Conservation (phyloP, 2,888 invertebrate genomes). For the Petrophora chlorosata region DNA sequence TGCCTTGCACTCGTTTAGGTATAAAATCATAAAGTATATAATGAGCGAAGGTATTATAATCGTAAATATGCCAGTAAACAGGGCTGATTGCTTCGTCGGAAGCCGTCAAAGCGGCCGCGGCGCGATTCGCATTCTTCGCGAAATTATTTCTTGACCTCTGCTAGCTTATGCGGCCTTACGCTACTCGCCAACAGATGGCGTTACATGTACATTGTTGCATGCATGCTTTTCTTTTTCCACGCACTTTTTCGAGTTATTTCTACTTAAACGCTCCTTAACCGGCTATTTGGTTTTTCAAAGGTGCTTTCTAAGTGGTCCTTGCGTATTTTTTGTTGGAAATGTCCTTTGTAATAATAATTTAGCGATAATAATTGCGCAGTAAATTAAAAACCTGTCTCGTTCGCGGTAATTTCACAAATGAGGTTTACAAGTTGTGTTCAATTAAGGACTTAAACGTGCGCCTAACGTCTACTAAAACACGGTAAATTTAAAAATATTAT, state of each 20-base stretch:
- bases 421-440: constrained; percentile 51
- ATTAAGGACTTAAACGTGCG: constrained; percentile 24
- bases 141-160: constrained; percentile 74
- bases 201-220: constrained; percentile 68
- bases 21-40: constrained; percentile 81
- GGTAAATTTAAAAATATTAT: constrained; percentile 7
- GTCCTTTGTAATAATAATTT: constrained; percentile 74
- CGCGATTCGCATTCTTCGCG: constrained; percentile 68
- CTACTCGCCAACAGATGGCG: constrained; percentile 80
- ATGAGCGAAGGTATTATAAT: constrained; percentile 81
- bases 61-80: constrained; percentile 82
- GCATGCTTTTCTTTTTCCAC: constrained; percentile 67
- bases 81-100: constrained; percentile 82
- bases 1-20: constrained; percentile 66
- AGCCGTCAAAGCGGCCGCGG: constrained; percentile 79
- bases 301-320: constrained; percentile 75
- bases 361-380: constrained; percentile 74
- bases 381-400: constrained; percentile 66
- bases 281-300: constrained; percentile 80
- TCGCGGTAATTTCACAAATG: constrained; percentile 65
- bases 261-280: constrained; percentile 76
- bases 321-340: constrained; percentile 65
- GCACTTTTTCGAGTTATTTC: constrained; percentile 69
- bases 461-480: constrained; percentile 5
- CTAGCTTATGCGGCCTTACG: constrained; percentile 66